Conservation (phyloP, 92 coral and sea anemone species). For the Ricordea florida region DNA sequence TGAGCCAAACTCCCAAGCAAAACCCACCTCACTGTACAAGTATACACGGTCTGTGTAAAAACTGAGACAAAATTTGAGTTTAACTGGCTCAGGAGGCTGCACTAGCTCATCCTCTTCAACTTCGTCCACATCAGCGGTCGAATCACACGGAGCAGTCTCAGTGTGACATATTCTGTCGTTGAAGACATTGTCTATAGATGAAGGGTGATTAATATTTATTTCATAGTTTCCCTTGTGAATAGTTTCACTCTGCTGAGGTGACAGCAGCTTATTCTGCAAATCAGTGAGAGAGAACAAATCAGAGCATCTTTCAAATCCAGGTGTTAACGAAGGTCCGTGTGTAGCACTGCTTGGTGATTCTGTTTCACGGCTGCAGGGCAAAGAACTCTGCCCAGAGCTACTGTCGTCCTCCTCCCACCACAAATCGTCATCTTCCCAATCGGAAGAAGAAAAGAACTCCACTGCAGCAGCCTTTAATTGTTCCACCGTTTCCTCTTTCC, state of each 20-base stretch:
- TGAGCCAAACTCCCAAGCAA: no score
- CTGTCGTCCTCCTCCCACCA: constrained; percentile 50
- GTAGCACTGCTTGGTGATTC: constrained; percentile 1
- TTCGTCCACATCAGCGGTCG: neutral
- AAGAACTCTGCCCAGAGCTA: constrained; percentile 8
- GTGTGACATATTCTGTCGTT: neutral
- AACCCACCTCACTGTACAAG: constrained; percentile 74
- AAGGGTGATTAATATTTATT: no score
- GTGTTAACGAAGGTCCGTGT: neutral
- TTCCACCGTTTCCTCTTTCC: constrained; percentile 12
- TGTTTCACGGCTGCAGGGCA: constrained; percentile 11
- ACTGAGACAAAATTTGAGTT: constrained; percentile 81
- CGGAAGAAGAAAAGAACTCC: constrained; percentile 37
- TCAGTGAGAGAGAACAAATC: constrained; percentile 14
- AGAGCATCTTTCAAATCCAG: constrained; percentile 39
- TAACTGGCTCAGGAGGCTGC: constrained; percentile 53
- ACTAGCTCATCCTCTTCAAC: constrained; percentile 10
- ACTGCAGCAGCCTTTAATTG: constrained; percentile 73
- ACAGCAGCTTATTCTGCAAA: neutral
- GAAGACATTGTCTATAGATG: neutral
- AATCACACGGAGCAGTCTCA: neutral
- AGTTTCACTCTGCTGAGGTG: neutral
- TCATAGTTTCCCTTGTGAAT: neutral
- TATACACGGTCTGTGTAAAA: constrained; percentile 90
- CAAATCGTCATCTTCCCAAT: constrained; percentile 59